Evolutionary conservation across 1,140 invertebrate genomes (phyloP).

Genomic region (Drosophila navojoa): DNA sequence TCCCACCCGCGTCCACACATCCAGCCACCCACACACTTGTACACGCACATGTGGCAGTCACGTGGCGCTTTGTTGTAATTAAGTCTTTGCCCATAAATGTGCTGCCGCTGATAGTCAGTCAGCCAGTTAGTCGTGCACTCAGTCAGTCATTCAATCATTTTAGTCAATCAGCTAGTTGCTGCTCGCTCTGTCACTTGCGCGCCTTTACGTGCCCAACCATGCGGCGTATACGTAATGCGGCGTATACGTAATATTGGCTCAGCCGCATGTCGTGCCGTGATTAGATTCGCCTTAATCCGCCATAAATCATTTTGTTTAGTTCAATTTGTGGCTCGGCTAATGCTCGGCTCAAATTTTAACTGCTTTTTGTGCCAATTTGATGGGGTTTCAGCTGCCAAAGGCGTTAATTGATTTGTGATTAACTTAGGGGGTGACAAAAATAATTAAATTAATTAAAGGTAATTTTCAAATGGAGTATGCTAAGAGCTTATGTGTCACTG

Average conservation of each 20-base stretch:
- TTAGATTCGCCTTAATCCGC: constrained; percentile 5
- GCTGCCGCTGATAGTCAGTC: constrained; percentile 21
- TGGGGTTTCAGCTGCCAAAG: too few relatives aligned
- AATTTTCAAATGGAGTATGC: too few relatives aligned
- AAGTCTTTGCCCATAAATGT: constrained; percentile 68
- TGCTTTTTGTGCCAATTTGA: too few relatives aligned
- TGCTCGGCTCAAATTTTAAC: too few relatives aligned
- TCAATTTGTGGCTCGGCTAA: not conserved
- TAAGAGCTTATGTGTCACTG: too few relatives aligned
- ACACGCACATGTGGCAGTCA: constrained; percentile 60
- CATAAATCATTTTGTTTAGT: not conserved
- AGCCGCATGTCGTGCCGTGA: constrained; percentile 23
- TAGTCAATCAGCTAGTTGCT: constrained; percentile 7
- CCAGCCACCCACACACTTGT: not conserved
- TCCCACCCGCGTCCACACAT: not conserved
- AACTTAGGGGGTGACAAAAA: too few relatives aligned
- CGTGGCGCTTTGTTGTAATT: constrained; percentile 67
- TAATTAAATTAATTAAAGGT: too few relatives aligned
- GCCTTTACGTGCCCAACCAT: constrained; percentile 49
- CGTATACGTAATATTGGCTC: constrained; percentile 51
- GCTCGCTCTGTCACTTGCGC: constrained; percentile 3
- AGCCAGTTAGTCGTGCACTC: constrained; percentile 7
- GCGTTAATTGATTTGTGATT: too few relatives aligned
- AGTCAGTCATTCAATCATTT: constrained; percentile 7
- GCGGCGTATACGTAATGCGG: constrained; percentile 49